Base-by-base conservation (phyloP, 2,888 invertebrate species). In the Agonopterix arenella region DNA sequence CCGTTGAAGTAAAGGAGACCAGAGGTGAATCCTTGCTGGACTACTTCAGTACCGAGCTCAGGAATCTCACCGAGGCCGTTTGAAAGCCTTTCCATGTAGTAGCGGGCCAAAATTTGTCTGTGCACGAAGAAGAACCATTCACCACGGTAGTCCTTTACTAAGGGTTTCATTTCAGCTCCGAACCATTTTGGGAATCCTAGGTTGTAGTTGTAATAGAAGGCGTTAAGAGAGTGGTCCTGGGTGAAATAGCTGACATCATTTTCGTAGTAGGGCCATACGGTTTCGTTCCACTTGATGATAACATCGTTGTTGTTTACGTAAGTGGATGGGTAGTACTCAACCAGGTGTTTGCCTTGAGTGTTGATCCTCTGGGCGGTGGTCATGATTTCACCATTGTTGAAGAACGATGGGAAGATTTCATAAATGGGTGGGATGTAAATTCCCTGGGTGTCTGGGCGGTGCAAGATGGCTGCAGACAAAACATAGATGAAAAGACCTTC, bases 81-180 rank as follows among this genome's bases (percentile, higher is more conserved):
- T 8, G 93, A 92, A 50, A 95, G 80, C 73, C 95, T 92, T 73
- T 95, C 94, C 81, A 94, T 86, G 69, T 95, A 93, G 78, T 94
- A 95, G 58, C 93, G 92, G 54, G 93, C 90, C 57, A 94, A 62
- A 10, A 94, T 62, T 75, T 94, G 93, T 66, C 93, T 93, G 65
- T 93, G 91, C 53, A 90, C 72, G 73, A 90, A 92, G 73, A 93
- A 91, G 79, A 90, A 93, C 52, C 84, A 77, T 76, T 93, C 93
- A 48, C 93, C 93, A 61, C 93, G 92, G 54, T 85, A 88, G 62
- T 92, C 91, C 60, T 91, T 90, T 41, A 80, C 66, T 47, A 90
- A 68, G 53, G 89, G 81, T 58, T 89, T 90, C 46, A 89, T 83
- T 11, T 88, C 77, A 49, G 90, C 90, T 52, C 90, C 86, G 66